These are phyloP conservation scores for Oreochromis tanganicae DNA, from an alignment of 2,113 vertebrate species.

Conservation along the genomic window DNA sequence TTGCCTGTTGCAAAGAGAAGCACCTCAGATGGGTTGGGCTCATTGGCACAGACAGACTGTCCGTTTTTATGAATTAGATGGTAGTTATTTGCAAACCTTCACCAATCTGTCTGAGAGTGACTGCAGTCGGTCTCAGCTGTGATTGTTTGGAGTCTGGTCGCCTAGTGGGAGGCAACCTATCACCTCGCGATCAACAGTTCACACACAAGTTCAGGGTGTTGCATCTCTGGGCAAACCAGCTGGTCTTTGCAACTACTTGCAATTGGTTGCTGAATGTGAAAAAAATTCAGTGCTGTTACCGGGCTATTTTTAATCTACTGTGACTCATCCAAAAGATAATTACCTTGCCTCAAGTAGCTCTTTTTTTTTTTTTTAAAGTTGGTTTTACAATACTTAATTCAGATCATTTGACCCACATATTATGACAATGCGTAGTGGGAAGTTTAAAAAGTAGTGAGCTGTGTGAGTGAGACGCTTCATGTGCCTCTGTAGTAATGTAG, in stretches of 20 bases:
- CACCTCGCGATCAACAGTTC: neutral
- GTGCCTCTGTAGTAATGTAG: neutral
- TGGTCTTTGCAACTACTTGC: neutral
- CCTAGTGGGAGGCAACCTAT: neutral
- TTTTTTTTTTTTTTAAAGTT: neutral
- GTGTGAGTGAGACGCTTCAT: neutral
- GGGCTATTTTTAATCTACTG: neutral
- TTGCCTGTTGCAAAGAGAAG: neutral
- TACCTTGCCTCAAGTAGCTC: neutral
- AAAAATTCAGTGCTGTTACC: accelerated
- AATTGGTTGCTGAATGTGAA: neutral
- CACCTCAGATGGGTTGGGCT: neutral
- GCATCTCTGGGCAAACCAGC: too few relatives aligned
- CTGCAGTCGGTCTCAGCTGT: neutral
- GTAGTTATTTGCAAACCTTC: neutral
- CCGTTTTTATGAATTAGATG: accelerated
- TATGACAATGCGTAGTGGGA: conserved; percentile 2
- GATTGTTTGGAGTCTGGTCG: neutral
- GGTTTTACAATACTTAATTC: neutral
- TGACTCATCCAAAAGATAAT: neutral
- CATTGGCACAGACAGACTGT: neutral
- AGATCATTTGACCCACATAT: conserved; percentile 3
- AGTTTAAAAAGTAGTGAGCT: neutral
- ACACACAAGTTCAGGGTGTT: neutral
- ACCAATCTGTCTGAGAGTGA: neutral